Conservation (phyloP, 2,888 invertebrate genomes). For the Limnephilus lunatus region DNA sequence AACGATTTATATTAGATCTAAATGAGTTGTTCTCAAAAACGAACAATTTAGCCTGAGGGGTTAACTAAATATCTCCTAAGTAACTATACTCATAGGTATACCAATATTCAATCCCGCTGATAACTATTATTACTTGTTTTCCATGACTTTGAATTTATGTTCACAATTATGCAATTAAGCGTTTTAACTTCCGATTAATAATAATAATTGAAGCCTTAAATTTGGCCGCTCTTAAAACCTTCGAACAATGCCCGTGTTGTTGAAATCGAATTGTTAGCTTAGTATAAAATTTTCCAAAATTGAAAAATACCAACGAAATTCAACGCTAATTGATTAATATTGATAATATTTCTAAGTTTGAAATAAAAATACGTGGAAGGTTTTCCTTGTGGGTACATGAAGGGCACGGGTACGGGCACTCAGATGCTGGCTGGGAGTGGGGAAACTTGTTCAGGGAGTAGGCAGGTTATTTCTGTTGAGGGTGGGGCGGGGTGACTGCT, state of each 20-base stretch:
- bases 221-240: background rate
- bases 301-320: background rate
- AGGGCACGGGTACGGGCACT: background rate
- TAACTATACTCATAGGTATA: too few species aligned
- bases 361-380: background rate
- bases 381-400: background rate
- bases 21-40: too few species aligned
- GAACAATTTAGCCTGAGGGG: too few species aligned
- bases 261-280: background rate
- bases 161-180: background rate
- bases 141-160: background rate
- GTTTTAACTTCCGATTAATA: background rate
- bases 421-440: background rate
- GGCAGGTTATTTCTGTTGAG: background rate
- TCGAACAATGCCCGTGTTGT: background rate
- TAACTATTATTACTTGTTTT: background rate
- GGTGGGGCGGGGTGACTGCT: background rate
- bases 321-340: background rate
- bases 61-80: too few species aligned
- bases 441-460: background rate
- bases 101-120: background rate
- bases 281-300: background rate
- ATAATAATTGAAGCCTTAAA: background rate
- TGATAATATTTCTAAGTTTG: background rate
- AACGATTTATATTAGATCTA: too few species aligned